Evolutionary conservation across 2,113 vertebrate species (phyloP).

Genomic region (Chiloscyllium plagiosum): DNA sequence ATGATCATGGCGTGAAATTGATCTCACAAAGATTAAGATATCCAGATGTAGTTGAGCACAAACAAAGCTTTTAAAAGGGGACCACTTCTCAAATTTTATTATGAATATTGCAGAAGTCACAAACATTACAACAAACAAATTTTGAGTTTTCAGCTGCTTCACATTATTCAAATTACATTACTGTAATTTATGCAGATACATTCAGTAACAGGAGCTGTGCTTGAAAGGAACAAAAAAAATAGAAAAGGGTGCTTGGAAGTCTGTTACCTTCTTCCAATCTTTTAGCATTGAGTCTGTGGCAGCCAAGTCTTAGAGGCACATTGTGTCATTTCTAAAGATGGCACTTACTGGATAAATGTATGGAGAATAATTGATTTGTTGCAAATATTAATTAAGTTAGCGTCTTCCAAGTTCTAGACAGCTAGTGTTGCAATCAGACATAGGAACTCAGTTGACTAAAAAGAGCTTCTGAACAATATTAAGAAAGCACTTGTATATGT

Average conservation of each 20-base stretch:
- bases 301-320: not conserved
- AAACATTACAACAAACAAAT: not conserved
- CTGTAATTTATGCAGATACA: conserved; percentile 26
- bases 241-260: not conserved
- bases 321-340: not conserved
- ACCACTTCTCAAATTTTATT: not conserved
- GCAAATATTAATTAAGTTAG: not conserved
- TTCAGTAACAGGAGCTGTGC: not conserved
- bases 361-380: not conserved
- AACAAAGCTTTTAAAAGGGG: not conserved
- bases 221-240: conserved; percentile 23
- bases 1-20: not conserved
- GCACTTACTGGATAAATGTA: not conserved
- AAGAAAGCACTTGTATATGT: not conserved
- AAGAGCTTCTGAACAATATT: not conserved
- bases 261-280: not conserved
- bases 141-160: not conserved
- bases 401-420: not conserved
- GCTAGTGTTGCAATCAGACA: not conserved
- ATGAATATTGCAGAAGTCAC: not conserved
- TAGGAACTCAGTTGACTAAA: not conserved
- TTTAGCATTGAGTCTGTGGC: not conserved
- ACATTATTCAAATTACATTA: not conserved
- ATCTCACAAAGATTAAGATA: not conserved
- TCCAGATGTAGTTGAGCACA: not conserved